Percentiles rank a stretch among this genome's conserved stretches.
These are phyloP conservation scores for Lasioglossum oenotherae DNA, from an alignment of 2,888 invertebrate species.

Conservation along the genomic window DNA sequence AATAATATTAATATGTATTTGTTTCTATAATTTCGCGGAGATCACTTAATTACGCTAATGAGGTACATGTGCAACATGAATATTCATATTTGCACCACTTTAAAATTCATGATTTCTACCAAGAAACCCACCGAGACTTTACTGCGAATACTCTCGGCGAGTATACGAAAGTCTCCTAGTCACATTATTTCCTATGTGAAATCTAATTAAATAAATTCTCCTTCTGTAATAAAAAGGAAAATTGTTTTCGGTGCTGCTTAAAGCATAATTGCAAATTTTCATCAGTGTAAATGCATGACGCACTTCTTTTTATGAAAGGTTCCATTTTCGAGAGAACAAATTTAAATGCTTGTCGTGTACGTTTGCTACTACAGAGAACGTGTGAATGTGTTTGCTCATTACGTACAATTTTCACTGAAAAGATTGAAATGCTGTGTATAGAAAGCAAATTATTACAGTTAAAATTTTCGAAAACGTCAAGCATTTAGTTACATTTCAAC, in stretches of 20 bases:
- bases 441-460: neutral
- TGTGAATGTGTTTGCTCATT: neutral
- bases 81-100: slow-evolving; percentile 20
- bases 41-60: slow-evolving; percentile 28
- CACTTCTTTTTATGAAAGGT: neutral
- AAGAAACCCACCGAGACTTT: slow-evolving; percentile 3
- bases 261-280: neutral
- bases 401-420: neutral
- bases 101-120: slow-evolving; percentile 27
- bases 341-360: neutral
- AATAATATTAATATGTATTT: slow-evolving; percentile 13
- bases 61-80: slow-evolving; percentile 12
- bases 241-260: neutral
- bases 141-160: neutral
- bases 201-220: neutral
- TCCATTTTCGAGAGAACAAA: neutral
- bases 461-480: neutral
- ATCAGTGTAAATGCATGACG: neutral
- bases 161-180: neutral
- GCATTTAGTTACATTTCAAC: neutral
- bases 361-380: neutral
- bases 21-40: slow-evolving; percentile 2
- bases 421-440: neutral
- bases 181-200: neutral
- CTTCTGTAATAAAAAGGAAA: neutral